Percentiles rank a stretch among this genome's conserved stretches.
phyloP scores from a whole-genome alignment of 2,888 invertebrate species.

The Sepiola atlantica region DNA sequence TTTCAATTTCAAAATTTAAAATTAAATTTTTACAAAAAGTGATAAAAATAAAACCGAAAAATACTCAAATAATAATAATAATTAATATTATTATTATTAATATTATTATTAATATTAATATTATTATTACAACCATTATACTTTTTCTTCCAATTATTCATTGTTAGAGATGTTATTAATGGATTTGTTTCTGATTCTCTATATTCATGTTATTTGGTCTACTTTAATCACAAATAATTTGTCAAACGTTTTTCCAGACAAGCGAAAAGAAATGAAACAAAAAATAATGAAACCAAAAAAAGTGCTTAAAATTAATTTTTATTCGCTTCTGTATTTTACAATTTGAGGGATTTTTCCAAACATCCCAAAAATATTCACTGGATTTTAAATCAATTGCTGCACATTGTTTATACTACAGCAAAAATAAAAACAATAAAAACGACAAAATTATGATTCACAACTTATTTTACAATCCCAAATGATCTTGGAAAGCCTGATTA shows the following conservation, averaged over 20 bases:
- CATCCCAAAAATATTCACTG: neutral
- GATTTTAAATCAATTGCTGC: neutral
- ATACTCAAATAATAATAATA: neutral
- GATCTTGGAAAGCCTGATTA: neutral
- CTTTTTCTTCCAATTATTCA: neutral
- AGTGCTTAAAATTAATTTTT: neutral
- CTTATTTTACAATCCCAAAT: neutral
- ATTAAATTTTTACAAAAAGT: neutral
- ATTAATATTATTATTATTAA: neutral
- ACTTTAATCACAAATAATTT: slow-evolving; percentile 46
- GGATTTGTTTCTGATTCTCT: neutral
- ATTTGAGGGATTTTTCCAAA: neutral
- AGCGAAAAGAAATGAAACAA: neutral
- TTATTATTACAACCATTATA: neutral
- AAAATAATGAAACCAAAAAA: neutral
- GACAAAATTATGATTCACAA: neutral
- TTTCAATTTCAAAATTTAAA: slow-evolving; percentile 32
- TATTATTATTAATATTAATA: neutral
- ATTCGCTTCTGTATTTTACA: neutral
- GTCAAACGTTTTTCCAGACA: neutral
- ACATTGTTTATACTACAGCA: neutral
- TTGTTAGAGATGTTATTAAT: neutral
- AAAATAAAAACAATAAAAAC: neutral
- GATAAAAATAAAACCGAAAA: neutral
- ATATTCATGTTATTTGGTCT: slow-evolving; percentile 16